Evolutionary conservation across 2,797 vertebrate genomes (phyloP), one percentile per base, ranked within the genome.

Genomic region (Pipistrellus kuhlii): DNA sequence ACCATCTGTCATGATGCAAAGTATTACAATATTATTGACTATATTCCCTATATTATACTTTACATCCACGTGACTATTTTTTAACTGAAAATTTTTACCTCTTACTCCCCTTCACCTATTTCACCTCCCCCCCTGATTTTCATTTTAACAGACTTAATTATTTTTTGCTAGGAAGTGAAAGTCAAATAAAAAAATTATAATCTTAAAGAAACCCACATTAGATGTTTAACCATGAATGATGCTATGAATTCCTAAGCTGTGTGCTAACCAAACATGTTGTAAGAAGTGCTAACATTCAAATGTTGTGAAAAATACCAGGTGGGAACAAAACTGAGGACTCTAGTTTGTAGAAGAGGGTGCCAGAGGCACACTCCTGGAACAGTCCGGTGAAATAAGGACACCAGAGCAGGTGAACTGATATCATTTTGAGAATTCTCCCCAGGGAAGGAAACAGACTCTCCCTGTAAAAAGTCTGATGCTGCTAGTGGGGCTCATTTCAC

Each of bases 121-220:
- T 64, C 30, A 64, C 30, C 8, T 32, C n/a, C 6, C n/a, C 30
- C n/a, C n/a, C n/a, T 35, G 46, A 76, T 76, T 32, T 17, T 94
- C 10, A 73, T 73, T 73, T 76, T 76, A 76, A 51, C 18, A 76
- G 46, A n/a, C 9, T n/a, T 20, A 75, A 75, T 76, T 51, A n/a
- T 78, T 27, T n/a, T 48, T 77, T 35, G 11, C 44, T 77, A 55
- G 41, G 53, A 82, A 81, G 20, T 30, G 1, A 88, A 93, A 91
- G 20, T 6, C 81, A 91, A 95, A 69, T 18, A 73, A 88, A 69
- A 76, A 83, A 5, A 82, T 83, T 80, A 73, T 15, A 82, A 69
- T 86, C 41, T 88, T 90, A 80, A 82, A 75, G 13, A 87, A 9
- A 91, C 6, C 6, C 15, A 53, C 72, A 2, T 71, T 80, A 82